phyloP scores from a whole-genome alignment of 2,113 vertebrate genomes.

The Rattus norvegicus region GRCr8 NC_086031.1:109325001-109325500 shows the following conservation, averaged over 20 bases:
- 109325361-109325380: background rate
- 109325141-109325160: background rate
- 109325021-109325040: no score
- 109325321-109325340: background rate
- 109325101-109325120: no score
- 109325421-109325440: background rate
- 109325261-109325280: background rate
- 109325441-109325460: background rate
- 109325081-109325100: no score
- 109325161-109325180: background rate
- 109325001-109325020: no score
- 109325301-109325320: no score
- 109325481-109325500: background rate
- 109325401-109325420: background rate
- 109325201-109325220: background rate
- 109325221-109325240: no score
- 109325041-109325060: no score
- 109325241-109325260: background rate
- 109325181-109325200: background rate
- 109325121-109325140: no score
- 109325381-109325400: background rate
- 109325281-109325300: background rate
- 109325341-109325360: background rate
- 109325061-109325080: no score
- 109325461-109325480: background rate